Percentiles rank a stretch among this genome's conserved stretches.
phyloP scores from a whole-genome alignment of 2,888 invertebrate species.

The Thereva unica region DNA sequence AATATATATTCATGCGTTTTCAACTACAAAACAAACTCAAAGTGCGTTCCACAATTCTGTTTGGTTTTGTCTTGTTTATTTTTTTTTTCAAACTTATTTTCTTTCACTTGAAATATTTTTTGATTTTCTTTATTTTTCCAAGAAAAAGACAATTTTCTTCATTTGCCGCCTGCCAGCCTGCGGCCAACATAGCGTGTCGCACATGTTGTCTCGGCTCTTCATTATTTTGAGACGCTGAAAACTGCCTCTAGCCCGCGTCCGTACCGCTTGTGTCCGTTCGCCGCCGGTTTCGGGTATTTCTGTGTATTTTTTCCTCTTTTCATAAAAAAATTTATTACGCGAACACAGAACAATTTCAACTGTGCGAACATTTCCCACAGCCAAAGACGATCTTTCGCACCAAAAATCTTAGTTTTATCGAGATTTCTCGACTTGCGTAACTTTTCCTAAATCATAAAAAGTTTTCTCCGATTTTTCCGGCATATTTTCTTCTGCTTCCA shows the following conservation, averaged over 20 bases:
- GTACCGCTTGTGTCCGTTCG: constrained; percentile 7
- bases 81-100: too few species aligned
- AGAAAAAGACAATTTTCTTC: neutral
- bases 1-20: too few species aligned
- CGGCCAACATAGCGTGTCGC: neutral
- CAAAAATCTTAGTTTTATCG: constrained; percentile 23
- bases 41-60: too few species aligned
- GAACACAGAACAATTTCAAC: constrained; percentile 31
- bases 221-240: too few species aligned
- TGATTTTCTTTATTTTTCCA: neutral
- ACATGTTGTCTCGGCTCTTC: too few species aligned
- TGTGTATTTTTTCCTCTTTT: constrained; percentile 23
- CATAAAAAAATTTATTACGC: constrained; percentile 30
- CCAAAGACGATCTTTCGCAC: constrained; percentile 8
- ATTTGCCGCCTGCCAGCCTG: constrained; percentile 8
- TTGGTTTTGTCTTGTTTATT: too few species aligned
- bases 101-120: constrained; percentile 5
- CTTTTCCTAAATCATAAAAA: neutral
- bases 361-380: constrained; percentile 6
- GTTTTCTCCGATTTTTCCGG: too few species aligned
- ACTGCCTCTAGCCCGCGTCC: neutral
- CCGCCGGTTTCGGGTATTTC: neutral
- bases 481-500: too few species aligned
- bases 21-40: too few species aligned
- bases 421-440: constrained; percentile 30